Conservation (phyloP, 2,888 invertebrate genomes). For the Conomelus anceps region DNA sequence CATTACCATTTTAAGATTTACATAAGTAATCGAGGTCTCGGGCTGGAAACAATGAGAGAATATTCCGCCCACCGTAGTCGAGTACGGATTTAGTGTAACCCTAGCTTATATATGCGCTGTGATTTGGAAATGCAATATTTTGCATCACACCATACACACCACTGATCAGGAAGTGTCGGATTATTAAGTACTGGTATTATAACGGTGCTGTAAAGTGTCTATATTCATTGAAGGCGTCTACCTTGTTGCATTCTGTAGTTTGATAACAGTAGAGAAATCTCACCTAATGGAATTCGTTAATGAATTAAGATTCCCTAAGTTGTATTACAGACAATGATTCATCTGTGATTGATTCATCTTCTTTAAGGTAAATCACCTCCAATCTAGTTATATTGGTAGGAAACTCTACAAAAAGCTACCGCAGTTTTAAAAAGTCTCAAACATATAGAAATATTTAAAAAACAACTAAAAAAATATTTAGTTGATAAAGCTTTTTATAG, state of each 20-base stretch:
- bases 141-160: background rate
- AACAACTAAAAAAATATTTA: too few species aligned
- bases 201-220: background rate
- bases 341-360: background rate
- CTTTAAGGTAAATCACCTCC: too few species aligned
- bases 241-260: background rate
- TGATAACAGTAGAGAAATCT: background rate
- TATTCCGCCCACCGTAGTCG: background rate
- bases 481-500: too few species aligned
- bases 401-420: too few species aligned
- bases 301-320: background rate
- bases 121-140: background rate
- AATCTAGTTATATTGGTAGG: too few species aligned
- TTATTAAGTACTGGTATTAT: background rate
- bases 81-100: background rate
- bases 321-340: background rate
- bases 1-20: background rate
- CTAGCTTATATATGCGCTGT: background rate
- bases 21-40: background rate
- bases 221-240: background rate
- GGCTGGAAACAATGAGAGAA: background rate
- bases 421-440: too few species aligned
- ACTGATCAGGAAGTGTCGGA: background rate
- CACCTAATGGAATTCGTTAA: background rate
- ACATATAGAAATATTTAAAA: too few species aligned